Evolutionary conservation across 1,140 invertebrate species (phyloP).

Genomic region (Reticulitermes speratus): DNA sequence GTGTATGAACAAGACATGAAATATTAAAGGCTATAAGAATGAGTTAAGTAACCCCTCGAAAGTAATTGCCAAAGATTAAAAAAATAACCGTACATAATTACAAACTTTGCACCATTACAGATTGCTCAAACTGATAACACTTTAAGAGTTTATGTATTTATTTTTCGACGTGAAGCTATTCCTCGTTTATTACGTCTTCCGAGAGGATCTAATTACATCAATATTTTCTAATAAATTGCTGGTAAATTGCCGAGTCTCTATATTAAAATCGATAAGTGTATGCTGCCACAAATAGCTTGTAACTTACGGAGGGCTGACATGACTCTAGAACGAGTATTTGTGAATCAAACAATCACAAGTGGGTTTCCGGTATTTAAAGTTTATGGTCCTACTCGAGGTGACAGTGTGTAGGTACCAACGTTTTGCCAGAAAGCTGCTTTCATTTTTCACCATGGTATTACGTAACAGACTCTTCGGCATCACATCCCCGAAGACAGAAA

Average conservation of each 20-base stretch:
- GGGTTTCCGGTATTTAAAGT: no score
- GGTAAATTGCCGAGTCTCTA: not conserved
- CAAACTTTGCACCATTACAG: not conserved
- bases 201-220: not conserved
- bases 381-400: no score
- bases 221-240: not conserved
- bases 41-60: not conserved
- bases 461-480: no score
- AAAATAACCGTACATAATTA: not conserved
- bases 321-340: not conserved
- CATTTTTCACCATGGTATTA: no score
- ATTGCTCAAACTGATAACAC: not conserved
- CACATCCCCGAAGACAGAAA: no score
- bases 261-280: not conserved
- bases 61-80: not conserved
- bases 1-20: no score
- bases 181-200: not conserved
- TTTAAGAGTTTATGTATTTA: not conserved
- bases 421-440: no score
- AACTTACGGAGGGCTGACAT: not conserved
- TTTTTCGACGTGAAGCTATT: not conserved
- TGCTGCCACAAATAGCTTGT: not conserved
- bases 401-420: no score
- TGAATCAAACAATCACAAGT: no score
- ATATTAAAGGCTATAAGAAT: no score